A percentile compares a stretch with the other conserved stretches of the same genome.
Conservation (phyloP, 1,140 invertebrate genomes). For the Cepaea nemoralis region DNA sequence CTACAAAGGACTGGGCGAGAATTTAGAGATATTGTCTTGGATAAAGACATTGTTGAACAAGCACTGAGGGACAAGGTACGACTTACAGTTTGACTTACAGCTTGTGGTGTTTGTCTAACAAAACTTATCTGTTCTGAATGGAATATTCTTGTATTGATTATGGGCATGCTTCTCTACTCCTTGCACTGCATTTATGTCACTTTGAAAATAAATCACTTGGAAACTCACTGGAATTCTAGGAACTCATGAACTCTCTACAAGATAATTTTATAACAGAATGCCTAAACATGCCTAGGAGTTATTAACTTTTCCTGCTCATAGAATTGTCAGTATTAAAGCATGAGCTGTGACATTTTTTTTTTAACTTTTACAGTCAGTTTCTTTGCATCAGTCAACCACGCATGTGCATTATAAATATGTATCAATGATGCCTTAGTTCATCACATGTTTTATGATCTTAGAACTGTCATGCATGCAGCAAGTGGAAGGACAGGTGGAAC, state of each 20-base stretch:
- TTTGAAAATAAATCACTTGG: slow-evolving; percentile 4
- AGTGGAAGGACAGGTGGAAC: too few relatives aligned
- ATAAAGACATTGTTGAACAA: slow-evolving; percentile 62
- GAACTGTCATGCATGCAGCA: not conserved
- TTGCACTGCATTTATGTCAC: not conserved
- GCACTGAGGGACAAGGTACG: slow-evolving; percentile 63
- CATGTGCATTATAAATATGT: not conserved
- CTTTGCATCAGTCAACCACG: not conserved
- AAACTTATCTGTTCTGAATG: not conserved
- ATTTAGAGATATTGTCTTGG: slow-evolving; percentile 60
- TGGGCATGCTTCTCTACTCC: slow-evolving; percentile 27
- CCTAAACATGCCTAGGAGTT: not conserved
- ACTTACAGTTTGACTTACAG: not conserved
- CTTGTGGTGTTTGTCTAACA: slow-evolving; percentile 23
- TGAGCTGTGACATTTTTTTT: not conserved
- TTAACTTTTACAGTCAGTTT: not conserved
- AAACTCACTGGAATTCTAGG: not conserved
- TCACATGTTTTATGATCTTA: not conserved
- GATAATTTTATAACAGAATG: not conserved
- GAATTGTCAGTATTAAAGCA: not conserved
- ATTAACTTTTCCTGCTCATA: not conserved
- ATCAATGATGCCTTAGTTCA: not conserved
- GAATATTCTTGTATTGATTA: not conserved
- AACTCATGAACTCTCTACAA: not conserved
- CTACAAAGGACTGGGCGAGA: slow-evolving; percentile 58